Evolutionary conservation across 1,140 invertebrate species (phyloP).

Genomic region (Diplogasteroides magnus): DNA sequence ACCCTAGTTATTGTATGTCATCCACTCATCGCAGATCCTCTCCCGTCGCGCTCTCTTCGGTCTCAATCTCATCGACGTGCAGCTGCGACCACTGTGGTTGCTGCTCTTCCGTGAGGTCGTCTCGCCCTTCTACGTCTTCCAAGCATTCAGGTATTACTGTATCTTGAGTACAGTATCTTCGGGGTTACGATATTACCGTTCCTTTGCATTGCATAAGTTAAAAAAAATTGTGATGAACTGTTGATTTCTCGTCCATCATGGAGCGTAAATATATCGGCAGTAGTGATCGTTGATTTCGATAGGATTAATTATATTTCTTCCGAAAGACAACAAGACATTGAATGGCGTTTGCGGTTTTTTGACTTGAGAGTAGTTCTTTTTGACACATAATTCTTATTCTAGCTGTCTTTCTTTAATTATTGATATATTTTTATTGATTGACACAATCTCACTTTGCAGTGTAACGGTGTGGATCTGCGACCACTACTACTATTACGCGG

Average conservation of each 20-base stretch:
- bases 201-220: conserved; percentile 20
- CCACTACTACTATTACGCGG: conserved; percentile 72
- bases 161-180: not conserved
- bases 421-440: not conserved
- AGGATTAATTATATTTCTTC: too few relatives aligned
- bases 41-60: conserved; percentile 40
- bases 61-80: conserved; percentile 49
- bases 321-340: too few relatives aligned
- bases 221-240: conserved; percentile 10
- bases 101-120: conserved; percentile 63
- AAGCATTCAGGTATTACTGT: conserved; percentile 75
- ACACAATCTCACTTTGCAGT: conserved; percentile 33
- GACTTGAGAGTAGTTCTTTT: too few relatives aligned
- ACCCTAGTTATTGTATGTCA: too few relatives aligned
- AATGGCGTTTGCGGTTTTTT: too few relatives aligned
- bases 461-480: conserved; percentile 55
- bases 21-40: conserved; percentile 22
- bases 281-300: too few relatives aligned
- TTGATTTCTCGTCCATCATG: conserved; percentile 6
- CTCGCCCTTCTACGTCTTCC: conserved; percentile 87
- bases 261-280: too few relatives aligned
- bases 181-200: not conserved
- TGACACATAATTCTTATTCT: too few relatives aligned
- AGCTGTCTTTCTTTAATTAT: not conserved
- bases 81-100: conserved; percentile 48